These are phyloP conservation scores for Apoda limacodes DNA, from an alignment of 2,888 invertebrate species.

Conservation along the genomic window DNA sequence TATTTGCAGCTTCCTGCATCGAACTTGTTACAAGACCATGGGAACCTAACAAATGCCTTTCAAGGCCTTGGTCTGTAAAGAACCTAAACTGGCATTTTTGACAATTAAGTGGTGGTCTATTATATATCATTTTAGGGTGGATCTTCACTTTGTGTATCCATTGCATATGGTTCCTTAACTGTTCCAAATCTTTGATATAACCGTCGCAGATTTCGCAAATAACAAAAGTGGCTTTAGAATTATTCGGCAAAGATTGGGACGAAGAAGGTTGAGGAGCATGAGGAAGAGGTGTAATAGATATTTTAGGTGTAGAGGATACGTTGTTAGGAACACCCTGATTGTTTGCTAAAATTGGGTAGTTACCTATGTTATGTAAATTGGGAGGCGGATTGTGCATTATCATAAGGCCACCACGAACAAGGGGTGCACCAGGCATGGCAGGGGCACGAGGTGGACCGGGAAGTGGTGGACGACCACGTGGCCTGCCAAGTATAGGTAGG, in stretches of 20 bases:
- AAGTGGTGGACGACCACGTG: conserved; percentile 60
- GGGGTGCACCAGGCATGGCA: conserved; percentile 56
- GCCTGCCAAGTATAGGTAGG: conserved; percentile 46
- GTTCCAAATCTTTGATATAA: conserved; percentile 95
- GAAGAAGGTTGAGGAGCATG: conserved; percentile 70
- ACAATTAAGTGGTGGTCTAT: conserved; percentile 93
- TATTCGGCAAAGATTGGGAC: conserved; percentile 44
- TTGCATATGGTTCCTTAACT: conserved; percentile 95
- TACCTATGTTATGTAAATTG: conserved; percentile 48
- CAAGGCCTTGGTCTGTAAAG: conserved; percentile 96
- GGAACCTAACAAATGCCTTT: conserved; percentile 93
- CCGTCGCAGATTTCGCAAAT: conserved; percentile 98
- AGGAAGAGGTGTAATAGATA: conserved; percentile 91
- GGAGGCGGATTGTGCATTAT: conserved; percentile 72
- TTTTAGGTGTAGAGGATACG: conserved; percentile 82
- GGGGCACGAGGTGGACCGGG: conserved; percentile 34
- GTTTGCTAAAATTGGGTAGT: conserved; percentile 52
- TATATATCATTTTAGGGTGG: conserved; percentile 96
- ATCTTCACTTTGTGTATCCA: conserved; percentile 98
- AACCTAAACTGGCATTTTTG: conserved; percentile 96
- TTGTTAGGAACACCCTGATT: conserved; percentile 39
- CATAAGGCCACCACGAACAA: conserved; percentile 72
- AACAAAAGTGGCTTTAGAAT: conserved; percentile 86
- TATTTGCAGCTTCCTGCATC: conserved; percentile 96
- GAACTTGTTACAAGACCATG: conserved; percentile 96